phyloP scores from a whole-genome alignment of 92 coral and sea anemone species.

The Pocillopora grandis region DNA sequence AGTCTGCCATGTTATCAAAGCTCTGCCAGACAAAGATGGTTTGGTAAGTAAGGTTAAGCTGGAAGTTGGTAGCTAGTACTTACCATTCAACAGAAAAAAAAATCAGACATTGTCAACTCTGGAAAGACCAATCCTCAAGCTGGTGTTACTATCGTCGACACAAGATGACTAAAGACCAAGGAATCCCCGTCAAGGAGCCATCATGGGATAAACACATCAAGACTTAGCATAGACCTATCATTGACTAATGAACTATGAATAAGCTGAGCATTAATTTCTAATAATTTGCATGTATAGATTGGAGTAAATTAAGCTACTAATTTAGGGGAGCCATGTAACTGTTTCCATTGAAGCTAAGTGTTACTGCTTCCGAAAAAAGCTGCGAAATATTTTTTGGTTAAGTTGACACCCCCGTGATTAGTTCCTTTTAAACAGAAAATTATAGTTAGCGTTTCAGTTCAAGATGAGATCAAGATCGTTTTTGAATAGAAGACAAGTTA shows the following conservation, averaged over 20 bases:
- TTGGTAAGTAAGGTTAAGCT: constrained; percentile 38
- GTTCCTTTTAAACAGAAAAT: too few relatives aligned
- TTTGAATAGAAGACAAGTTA: too few relatives aligned
- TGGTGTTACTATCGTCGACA: too few relatives aligned
- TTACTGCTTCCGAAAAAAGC: too few relatives aligned
- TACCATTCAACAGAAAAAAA: constrained; percentile 24
- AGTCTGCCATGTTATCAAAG: constrained; percentile 22
- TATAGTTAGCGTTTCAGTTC: too few relatives aligned
- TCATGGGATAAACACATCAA: constrained; percentile 1
- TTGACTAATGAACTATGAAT: background rate
- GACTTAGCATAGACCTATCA: background rate
- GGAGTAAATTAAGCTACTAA: constrained; percentile 12
- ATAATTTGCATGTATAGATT: background rate
- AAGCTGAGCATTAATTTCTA: constrained; percentile 10
- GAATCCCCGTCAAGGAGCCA: constrained; percentile 47
- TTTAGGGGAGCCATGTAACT: constrained; percentile 57
- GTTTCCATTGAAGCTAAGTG: constrained; percentile 5
- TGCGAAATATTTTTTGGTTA: too few relatives aligned
- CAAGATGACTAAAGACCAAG: constrained; percentile 34
- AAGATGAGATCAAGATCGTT: too few relatives aligned
- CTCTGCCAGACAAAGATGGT: constrained; percentile 27
- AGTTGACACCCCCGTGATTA: too few relatives aligned
- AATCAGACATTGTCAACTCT: background rate
- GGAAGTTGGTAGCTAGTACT: constrained; percentile 23
- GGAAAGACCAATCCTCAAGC: too few relatives aligned